Evolutionary conservation across 2,797 vertebrate genomes (phyloP).

Genomic region (Pogonophryne albipinna): DNA sequence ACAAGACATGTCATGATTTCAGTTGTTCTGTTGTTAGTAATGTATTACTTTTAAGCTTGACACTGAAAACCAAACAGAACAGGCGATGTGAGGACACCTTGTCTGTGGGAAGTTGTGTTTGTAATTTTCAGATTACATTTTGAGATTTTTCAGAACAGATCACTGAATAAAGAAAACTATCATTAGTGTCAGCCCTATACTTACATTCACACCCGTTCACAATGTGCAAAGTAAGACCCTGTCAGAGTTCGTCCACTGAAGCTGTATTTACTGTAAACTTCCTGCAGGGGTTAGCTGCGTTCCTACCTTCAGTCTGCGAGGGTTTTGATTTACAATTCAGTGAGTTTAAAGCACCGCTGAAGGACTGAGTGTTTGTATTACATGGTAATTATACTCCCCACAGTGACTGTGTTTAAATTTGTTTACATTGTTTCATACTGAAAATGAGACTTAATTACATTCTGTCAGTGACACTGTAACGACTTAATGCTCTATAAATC

Average conservation of each 20-base stretch:
- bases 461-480: neutral
- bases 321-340: conserved; percentile 4
- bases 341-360: neutral
- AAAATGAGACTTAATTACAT: neutral
- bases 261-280: conserved; percentile 5
- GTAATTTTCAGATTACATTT: conserved; percentile 35
- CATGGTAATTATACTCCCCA: neutral
- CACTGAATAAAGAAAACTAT: conserved; percentile 20
- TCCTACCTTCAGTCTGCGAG: too few species aligned
- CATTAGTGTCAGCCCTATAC: conserved; percentile 16
- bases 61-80: neutral
- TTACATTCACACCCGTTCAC: conserved; percentile 18
- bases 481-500: conserved; percentile 1
- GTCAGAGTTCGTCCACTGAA: neutral
- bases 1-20: too few species aligned
- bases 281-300: neutral
- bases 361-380: neutral
- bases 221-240: neutral
- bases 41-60: neutral
- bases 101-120: neutral
- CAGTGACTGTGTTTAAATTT: neutral
- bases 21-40: neutral
- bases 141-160: conserved; percentile 32
- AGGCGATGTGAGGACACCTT: neutral
- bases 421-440: neutral